Conservation (phyloP, 2,797 vertebrate genomes). For the Pteronotus mesoamericanus region DNA sequence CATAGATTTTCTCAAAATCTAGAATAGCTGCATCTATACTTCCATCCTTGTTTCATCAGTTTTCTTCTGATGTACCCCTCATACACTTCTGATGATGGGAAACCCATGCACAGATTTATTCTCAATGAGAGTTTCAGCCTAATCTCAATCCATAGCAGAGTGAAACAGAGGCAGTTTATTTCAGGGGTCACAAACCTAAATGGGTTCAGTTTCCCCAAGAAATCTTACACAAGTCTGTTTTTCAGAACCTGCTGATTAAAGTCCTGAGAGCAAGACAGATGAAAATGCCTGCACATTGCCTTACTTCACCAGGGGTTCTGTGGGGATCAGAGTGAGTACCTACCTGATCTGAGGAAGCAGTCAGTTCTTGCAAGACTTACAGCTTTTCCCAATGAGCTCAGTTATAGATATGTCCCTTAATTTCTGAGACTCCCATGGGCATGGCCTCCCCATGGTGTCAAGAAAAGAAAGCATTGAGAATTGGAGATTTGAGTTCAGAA, state of each 20-base stretch:
- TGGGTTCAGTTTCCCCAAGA: not conserved
- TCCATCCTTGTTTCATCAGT: not conserved
- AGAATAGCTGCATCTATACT: not conserved
- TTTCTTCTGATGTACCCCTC: not conserved
- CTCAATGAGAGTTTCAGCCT: not conserved
- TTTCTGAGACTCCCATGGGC: not conserved
- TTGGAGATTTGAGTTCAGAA: not conserved
- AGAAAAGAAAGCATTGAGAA: not conserved
- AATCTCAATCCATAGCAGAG: not conserved
- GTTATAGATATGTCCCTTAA: not conserved
- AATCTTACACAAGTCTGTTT: not conserved
- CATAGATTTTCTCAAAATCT: not conserved
- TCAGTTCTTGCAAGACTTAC: not conserved
- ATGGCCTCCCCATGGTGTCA: not conserved
- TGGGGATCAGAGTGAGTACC: not conserved
- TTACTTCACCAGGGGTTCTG: not conserved
- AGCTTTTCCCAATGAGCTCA: not conserved
- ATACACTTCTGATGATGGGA: not conserved
- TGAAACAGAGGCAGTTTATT: not conserved
- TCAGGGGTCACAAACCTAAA: not conserved
- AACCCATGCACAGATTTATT: not conserved
- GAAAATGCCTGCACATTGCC: not conserved
- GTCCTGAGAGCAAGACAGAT: not conserved
- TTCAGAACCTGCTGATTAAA: not conserved
- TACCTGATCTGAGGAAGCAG: not conserved